These are phyloP conservation scores for Busseola fusca DNA, from an alignment of 2,888 invertebrate species.

Conservation along the genomic window DNA sequence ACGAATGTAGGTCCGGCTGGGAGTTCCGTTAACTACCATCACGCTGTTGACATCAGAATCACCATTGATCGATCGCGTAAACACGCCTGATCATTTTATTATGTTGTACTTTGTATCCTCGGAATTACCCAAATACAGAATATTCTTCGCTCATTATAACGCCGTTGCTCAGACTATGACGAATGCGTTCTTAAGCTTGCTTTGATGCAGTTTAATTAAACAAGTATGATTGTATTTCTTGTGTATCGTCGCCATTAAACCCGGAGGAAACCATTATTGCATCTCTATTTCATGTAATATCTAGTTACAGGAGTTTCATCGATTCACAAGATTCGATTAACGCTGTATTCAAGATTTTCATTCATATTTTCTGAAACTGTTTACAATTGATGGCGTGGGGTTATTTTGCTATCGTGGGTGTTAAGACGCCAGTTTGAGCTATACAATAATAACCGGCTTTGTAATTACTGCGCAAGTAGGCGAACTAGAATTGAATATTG, in stretches of 20 bases:
- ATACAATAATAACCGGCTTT: conserved; percentile 54
- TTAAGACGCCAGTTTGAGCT: conserved; percentile 35
- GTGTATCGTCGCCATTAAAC: conserved; percentile 61
- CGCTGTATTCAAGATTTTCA: conserved; percentile 15
- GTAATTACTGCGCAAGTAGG: conserved; percentile 57
- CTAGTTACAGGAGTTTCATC: conserved; percentile 29
- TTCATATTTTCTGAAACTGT: conserved; percentile 38
- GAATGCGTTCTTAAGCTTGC: conserved; percentile 60
- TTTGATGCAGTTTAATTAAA: conserved; percentile 73
- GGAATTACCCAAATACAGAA: conserved; percentile 66
- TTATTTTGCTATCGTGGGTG: conserved; percentile 53
- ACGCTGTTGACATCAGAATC: conserved; percentile 55
- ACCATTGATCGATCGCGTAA: conserved; percentile 53
- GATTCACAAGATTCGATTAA: conserved; percentile 1
- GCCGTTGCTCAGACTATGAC: conserved; percentile 63
- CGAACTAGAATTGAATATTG: conserved; percentile 55
- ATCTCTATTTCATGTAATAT: conserved; percentile 39
- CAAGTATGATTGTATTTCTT: conserved; percentile 69
- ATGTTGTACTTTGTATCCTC: conserved; percentile 48
- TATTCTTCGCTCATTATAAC: conserved; percentile 59
- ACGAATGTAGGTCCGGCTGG: conserved; percentile 67
- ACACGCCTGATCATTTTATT: conserved; percentile 52
- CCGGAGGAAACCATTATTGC: conserved; percentile 53
- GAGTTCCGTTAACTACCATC: conserved; percentile 69
- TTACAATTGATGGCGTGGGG: conserved; percentile 34